phyloP scores from a whole-genome alignment of 2,113 vertebrate genomes.

The Hipposideros armiger region DNA sequence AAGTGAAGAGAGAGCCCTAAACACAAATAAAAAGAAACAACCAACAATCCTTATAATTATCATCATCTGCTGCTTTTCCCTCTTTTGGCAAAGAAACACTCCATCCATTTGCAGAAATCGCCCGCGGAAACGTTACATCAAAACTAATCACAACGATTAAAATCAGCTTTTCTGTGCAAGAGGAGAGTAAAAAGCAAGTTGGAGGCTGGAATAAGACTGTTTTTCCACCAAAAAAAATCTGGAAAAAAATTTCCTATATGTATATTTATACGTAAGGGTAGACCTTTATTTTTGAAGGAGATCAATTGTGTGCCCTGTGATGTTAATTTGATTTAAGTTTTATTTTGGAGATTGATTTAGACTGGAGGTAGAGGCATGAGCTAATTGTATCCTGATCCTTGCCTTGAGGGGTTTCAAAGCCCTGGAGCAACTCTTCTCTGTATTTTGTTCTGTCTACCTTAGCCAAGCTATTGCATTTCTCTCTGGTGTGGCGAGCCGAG shows the following conservation, averaged over 20 bases:
- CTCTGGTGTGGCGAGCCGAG: constrained; percentile 96
- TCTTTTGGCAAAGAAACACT: constrained; percentile 99
- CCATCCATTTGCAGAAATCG: constrained; percentile 99
- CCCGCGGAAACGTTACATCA: constrained; percentile 99
- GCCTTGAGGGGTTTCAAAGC: constrained; percentile 99
- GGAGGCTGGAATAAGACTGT: constrained; percentile 93
- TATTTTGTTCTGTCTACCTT: constrained; percentile 99
- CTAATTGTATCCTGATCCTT: constrained; percentile 99
- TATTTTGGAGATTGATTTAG: constrained; percentile 96
- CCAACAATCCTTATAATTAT: constrained; percentile 99
- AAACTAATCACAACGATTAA: constrained; percentile 99
- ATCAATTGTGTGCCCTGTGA: constrained; percentile 91
- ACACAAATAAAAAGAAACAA: constrained; percentile 91
- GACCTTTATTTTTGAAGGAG: constrained; percentile 87
- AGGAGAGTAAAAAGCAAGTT: constrained; percentile 96
- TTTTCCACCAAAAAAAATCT: constrained; percentile 85
- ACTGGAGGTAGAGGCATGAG: constrained; percentile 98
- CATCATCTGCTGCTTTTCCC: constrained; percentile 98
- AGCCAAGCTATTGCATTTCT: constrained; percentile 99
- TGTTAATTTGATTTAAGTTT: constrained; percentile 94
- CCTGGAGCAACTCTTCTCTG: constrained; percentile 99
- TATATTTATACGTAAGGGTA: constrained; percentile 85
- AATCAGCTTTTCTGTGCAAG: constrained; percentile 99
- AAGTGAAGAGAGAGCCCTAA: constrained; percentile 87
- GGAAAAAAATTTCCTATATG: constrained; percentile 80